Evolutionary conservation across 2,113 vertebrate species (phyloP), one percentile per base, ranked within the genome.

Genomic region (Thalassarche chlororhynchos): DNA sequence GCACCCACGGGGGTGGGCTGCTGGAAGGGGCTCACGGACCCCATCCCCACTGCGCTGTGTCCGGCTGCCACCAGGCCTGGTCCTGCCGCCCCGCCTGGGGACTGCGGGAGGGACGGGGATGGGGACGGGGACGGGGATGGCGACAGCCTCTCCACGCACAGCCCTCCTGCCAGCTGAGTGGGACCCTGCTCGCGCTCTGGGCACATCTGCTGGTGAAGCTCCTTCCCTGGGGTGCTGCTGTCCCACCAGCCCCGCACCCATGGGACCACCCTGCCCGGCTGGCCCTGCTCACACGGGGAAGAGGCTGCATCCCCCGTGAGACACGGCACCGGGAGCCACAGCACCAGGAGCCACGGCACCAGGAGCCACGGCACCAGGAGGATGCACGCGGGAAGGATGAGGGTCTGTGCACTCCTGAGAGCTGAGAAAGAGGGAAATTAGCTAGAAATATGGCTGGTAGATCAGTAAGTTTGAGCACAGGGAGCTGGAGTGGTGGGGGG

Each of bases 391-490:
- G 69, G 36, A 44, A 77, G 25, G 55, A 26, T 21, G 54, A 44
- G 54, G 31, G 32, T 52, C 74, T 44, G 36, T 25, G 54, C 0
- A 1, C 21, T 11, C 5, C 84, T 3, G 11, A 25, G 54, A 25
- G 36, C 44, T 13, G 36, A 44, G 44, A 5, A 5, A 57, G 71
- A 29, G 29, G 52, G 42, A 42, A 40, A 14, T 21, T 3, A 44
- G 58, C 38, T 26, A 16, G 26, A 17, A 51, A 31, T 10, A 9
- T 1, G 70, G 51, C 40, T 47, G 51, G 34, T 8, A 16, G 40
- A 28, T 38, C 17, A 2, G 51, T 3, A 17, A 5, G 8, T 31
- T 24, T 20, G 49, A 31, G 68, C 3, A 2, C 1, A 2, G 36
- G 36, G 36, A 38, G 14, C 18, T 5, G 29, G 17, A 16, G 13